These are phyloP conservation scores for Salminus brasiliensis DNA, from an alignment of 2,113 vertebrate genomes.

Conservation along the genomic window DNA sequence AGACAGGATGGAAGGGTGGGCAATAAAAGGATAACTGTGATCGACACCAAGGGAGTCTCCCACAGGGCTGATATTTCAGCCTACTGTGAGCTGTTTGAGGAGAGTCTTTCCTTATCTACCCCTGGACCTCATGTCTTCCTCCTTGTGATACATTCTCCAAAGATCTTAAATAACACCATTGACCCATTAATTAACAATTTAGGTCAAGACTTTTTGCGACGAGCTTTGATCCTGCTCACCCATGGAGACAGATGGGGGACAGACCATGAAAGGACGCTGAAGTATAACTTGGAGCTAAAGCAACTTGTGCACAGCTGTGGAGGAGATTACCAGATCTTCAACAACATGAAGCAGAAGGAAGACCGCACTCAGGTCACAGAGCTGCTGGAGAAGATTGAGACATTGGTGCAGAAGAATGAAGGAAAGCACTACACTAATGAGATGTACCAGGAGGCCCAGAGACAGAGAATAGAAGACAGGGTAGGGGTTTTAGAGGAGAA, in stretches of 20 bases:
- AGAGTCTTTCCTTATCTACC: conserved; percentile 48
- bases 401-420: conserved; percentile 19
- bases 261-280: conserved; percentile 1
- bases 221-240: conserved; percentile 63
- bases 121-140: conserved; percentile 62
- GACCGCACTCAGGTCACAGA: not conserved
- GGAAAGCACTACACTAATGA: conserved; percentile 51
- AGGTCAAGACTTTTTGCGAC: conserved; percentile 23
- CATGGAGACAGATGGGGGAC: conserved; percentile 49
- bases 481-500: too few species aligned
- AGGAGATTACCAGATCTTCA: conserved; percentile 51
- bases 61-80: not conserved
- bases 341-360: conserved; percentile 14
- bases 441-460: conserved; percentile 50
- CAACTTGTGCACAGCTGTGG: conserved; percentile 26
- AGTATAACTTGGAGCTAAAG: conserved; percentile 1
- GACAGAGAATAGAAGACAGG: not conserved
- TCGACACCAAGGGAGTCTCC: conserved; percentile 59
- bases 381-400: conserved; percentile 11
- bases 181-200: conserved; percentile 39
- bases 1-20: conserved; percentile 4
- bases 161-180: conserved; percentile 36
- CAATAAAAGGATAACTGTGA: not conserved
- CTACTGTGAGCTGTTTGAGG: conserved; percentile 28
- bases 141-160: conserved; percentile 46